These are phyloP conservation scores for Allobates femoralis DNA, from an alignment of 2,797 vertebrate species.

Conservation along the genomic window DNA sequence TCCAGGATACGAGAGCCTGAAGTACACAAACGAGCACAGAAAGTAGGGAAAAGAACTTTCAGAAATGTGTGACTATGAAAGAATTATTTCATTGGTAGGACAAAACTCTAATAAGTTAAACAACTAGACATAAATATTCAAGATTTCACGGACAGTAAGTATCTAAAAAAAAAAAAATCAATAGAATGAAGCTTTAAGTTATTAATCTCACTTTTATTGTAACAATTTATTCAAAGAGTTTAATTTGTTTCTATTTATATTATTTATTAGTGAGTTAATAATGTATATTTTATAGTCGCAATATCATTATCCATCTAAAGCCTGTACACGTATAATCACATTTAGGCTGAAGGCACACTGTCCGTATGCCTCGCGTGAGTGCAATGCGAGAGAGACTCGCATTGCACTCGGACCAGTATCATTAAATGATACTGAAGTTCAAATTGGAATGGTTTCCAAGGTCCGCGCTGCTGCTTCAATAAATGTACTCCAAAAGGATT, in stretches of 20 bases:
- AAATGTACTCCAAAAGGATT: too few species aligned
- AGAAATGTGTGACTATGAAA: neutral
- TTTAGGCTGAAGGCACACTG: too few species aligned
- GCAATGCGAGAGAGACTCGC: too few species aligned
- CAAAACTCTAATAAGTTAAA: neutral
- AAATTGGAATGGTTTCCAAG: too few species aligned
- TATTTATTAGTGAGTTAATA: neutral
- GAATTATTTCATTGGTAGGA: neutral
- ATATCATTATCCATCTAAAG: too few species aligned
- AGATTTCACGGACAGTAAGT: neutral
- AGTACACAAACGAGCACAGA: conserved; percentile 20
- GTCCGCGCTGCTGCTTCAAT: too few species aligned
- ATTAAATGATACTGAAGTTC: too few species aligned
- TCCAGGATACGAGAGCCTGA: conserved; percentile 33
- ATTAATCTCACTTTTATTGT: too few species aligned
- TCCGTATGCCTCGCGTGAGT: too few species aligned
- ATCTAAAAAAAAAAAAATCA: neutral
- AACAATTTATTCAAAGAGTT: neutral
- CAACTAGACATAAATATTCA: neutral
- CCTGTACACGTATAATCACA: too few species aligned
- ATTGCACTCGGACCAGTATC: too few species aligned
- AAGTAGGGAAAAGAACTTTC: conserved; percentile 28
- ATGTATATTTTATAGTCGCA: neutral
- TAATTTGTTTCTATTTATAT: neutral
- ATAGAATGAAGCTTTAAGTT: neutral